Evolutionary conservation across 1,140 invertebrate species (phyloP).

Genomic region (Aphaenogaster ashmeadi): DNA sequence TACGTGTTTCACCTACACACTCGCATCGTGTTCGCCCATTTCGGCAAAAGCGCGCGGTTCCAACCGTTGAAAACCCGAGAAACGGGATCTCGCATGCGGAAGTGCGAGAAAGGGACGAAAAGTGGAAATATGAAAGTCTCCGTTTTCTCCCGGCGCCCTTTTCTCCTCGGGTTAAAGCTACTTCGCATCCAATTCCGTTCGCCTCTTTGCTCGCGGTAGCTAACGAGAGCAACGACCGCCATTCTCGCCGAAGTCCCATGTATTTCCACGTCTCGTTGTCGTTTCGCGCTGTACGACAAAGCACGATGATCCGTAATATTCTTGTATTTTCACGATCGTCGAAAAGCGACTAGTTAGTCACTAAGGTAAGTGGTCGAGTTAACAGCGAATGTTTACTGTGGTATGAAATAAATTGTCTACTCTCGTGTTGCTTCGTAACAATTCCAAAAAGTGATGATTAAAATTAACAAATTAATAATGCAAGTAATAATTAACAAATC

Average conservation of each 20-base stretch:
- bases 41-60: constrained; percentile 17
- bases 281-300: constrained; percentile 15
- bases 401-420: not conserved
- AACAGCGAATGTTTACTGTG: not conserved
- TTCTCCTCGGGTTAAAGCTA: constrained; percentile 33
- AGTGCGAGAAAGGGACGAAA: constrained; percentile 44
- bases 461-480: not conserved
- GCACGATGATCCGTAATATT: constrained; percentile 3
- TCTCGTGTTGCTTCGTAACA: not conserved
- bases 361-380: not conserved
- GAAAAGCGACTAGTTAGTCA: not conserved
- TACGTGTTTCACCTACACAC: not conserved
- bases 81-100: not conserved
- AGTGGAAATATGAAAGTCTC: constrained; percentile 56
- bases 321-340: not conserved
- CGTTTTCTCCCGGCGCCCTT: constrained; percentile 34
- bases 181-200: constrained; percentile 64
- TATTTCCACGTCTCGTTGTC: constrained; percentile 2
- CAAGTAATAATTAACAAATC: not conserved
- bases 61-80: constrained; percentile 14
- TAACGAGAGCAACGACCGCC: constrained; percentile 13
- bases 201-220: constrained; percentile 44
- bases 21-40: not conserved
- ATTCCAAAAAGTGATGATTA: not conserved
- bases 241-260: constrained; percentile 9